phyloP scores from a whole-genome alignment of 2,113 vertebrate genomes.

The Petroica traversi region DNA sequence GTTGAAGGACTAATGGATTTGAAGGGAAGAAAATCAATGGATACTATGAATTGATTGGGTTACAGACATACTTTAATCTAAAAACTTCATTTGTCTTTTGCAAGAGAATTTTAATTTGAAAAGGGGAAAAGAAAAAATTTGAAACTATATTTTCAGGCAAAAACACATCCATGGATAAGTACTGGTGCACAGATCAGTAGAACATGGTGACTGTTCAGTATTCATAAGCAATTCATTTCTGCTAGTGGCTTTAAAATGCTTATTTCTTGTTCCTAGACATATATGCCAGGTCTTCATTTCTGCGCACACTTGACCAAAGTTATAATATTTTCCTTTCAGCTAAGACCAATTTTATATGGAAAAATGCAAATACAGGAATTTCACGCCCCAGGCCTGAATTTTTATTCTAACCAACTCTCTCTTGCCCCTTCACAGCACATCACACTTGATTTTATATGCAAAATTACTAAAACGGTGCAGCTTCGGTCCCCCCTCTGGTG shows the following conservation, averaged over 20 bases:
- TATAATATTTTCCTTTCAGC: not conserved
- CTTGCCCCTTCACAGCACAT: not conserved
- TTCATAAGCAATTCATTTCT: not conserved
- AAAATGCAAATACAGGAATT: not conserved
- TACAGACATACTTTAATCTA: not conserved
- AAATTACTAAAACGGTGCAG: not conserved
- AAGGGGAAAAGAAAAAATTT: not conserved
- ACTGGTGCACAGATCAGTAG: not conserved
- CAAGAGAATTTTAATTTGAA: not conserved
- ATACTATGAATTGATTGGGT: not conserved
- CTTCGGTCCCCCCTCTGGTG: conserved; percentile 72
- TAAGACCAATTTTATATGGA: not conserved
- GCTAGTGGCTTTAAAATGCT: not conserved
- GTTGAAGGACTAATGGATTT: not conserved
- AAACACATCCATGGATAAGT: not conserved
- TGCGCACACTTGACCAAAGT: not conserved
- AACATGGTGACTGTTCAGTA: not conserved
- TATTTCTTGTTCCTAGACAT: not conserved
- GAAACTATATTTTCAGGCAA: not conserved
- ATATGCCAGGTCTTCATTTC: not conserved
- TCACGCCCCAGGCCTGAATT: not conserved
- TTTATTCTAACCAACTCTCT: not conserved
- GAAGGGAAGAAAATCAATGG: not conserved
- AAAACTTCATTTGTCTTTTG: not conserved
- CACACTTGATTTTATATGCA: not conserved